Evolutionary conservation across 2,888 invertebrate genomes (phyloP).

Genomic region (Philereme transversata): DNA sequence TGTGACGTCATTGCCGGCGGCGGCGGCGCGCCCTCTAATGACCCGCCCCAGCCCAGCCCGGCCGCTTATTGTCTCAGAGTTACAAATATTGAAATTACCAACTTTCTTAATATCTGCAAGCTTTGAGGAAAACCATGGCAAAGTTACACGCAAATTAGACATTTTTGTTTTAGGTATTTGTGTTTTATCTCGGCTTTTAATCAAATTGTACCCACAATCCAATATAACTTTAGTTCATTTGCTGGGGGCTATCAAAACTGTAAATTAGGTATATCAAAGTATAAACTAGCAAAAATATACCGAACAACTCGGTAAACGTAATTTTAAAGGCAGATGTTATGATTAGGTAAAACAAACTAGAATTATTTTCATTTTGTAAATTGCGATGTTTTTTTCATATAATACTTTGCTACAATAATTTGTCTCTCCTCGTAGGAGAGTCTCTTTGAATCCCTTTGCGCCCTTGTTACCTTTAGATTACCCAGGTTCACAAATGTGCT

Average conservation of each 20-base stretch:
- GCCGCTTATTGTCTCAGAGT: conserved; percentile 21
- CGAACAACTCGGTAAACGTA: too few species aligned
- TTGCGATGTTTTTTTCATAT: too few species aligned
- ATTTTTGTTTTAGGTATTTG: conserved; percentile 21
- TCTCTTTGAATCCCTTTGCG: too few species aligned
- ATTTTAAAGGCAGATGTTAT: too few species aligned
- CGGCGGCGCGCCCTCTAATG: not conserved
- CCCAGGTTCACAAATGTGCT: too few species aligned
- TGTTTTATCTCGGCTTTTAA: conserved; percentile 8
- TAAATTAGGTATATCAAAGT: not conserved
- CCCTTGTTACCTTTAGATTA: too few species aligned
- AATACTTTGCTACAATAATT: too few species aligned
- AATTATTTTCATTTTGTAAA: too few species aligned
- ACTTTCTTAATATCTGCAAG: conserved; percentile 37
- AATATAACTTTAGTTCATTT: conserved; percentile 3
- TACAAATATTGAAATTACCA: conserved; percentile 34
- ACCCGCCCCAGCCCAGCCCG: conserved; percentile 1
- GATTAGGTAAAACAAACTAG: too few species aligned
- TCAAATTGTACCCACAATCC: conserved; percentile 1
- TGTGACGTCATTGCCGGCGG: conserved; percentile 4
- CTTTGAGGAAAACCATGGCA: conserved; percentile 14
- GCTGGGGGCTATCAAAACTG: not conserved
- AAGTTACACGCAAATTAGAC: conserved; percentile 25
- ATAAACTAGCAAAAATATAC: too few species aligned
- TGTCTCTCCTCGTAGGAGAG: too few species aligned